Base-by-base conservation (phyloP, 2,888 invertebrate genomes). In the Hirudinaria manillensis region DNA sequence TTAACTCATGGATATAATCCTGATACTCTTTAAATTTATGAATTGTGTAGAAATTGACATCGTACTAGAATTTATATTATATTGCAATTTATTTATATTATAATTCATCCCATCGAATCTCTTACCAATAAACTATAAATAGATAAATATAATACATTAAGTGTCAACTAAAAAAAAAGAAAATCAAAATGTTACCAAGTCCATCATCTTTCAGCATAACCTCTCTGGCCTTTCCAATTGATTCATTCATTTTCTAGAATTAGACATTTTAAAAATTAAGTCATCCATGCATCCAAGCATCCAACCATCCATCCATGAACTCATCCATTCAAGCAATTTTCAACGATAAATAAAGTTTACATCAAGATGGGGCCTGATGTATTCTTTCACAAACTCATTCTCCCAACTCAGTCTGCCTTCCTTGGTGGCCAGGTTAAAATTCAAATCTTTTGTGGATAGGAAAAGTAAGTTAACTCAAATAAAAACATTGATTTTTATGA, bases 161-260 rank as follows among this genome's bases (percentile, higher is more conserved):
- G 16, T 45, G 45, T 45, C 3, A 45, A 45, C 29, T 21, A 29
- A n/a, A 55, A 32, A 66, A 19, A 56, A 13, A 19, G 53, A 29
- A 24, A n/a, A 32, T 70, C 32, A 45, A 61, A 75, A 77, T 77
- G 76, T 16, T 21, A 80, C 81, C 79, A 34, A 80, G 78, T 74
- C 80, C 75, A n/a, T 78, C 77, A 75, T 80, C 80, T 45, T 80
- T 70, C 19, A 77, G 77, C 27, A 80, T 76, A 3, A 32, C 29
- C 24, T 75, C 61, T 55, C 79, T 81, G 24, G 73, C 74, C 24
- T 65, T 72, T 32, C 76, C 73, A 61, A 80, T 53, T 1, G 45
- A 70, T 53, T 67, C 70, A 24, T 79, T 78, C 21, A 77, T 51
- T 38, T 78, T 67, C 81, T 79, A 68, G 34, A 75, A 75, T 75